phyloP scores from a whole-genome alignment of 2,113 vertebrate species.

The Numenius arquata region DNA sequence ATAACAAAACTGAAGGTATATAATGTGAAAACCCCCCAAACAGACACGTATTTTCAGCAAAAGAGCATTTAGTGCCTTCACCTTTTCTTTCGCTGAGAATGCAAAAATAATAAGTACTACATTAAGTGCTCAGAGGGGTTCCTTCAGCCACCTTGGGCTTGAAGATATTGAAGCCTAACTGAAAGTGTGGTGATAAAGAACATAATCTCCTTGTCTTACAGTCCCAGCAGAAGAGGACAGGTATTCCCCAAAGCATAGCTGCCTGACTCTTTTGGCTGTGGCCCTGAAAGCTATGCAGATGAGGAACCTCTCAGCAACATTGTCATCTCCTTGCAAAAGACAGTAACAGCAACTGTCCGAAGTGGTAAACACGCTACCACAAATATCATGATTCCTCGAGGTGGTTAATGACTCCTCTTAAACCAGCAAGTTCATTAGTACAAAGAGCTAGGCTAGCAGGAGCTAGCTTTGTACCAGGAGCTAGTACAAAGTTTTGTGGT shows the following conservation, averaged over 20 bases:
- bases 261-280: neutral
- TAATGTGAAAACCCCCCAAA: neutral
- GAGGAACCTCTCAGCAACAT: neutral
- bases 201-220: neutral
- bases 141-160: neutral
- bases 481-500: neutral
- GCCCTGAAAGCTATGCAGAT: neutral
- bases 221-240: neutral
- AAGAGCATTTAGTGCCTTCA: neutral
- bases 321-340: neutral
- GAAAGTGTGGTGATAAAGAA: neutral
- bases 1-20: neutral
- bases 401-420: neutral
- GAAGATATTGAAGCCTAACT: neutral
- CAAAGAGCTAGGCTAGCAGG: no score
- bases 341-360: neutral
- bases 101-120: neutral
- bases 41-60: neutral
- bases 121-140: neutral
- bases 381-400: neutral
- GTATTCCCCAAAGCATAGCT: neutral
- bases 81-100: neutral
- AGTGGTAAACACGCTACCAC: neutral
- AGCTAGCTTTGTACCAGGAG: no score
- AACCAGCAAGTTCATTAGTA: neutral